Base-by-base conservation (phyloP, 1,140 invertebrate species). In the Agrypnia vestita region DNA sequence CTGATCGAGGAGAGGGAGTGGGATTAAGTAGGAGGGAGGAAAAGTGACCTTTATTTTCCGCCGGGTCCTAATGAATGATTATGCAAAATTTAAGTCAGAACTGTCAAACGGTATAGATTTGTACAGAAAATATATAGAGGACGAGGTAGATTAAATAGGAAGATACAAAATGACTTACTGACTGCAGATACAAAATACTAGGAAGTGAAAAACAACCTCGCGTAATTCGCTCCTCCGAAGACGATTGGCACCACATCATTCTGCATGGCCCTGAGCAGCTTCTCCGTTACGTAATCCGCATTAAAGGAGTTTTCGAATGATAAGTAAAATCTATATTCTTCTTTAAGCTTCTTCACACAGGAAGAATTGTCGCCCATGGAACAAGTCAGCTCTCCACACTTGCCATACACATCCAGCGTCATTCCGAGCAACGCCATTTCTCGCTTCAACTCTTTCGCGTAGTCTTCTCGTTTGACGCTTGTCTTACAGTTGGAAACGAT, bases 341-440 rank as follows among this genome's bases (percentile, higher is more conserved):
- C 86, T 17, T 86, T 80, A 4, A 93, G 72, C 8, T 85, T 84
- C n/a, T 85, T 86, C 82, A 12, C 82, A n/a, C 80, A 64, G 6
- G 84, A 44, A 4, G 86, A 72, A 3, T 61, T 76, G 0, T 85
- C 61, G 25, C 25, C 6, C 25, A 6, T 35, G 25, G 25, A 6
- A 84, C 91, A 92, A 6, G 83, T 82, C 0, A 86, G 35, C 3
- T 78, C 74, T 7, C 91, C 91, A 87, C 95, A 96, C 0, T 74
- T 79, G n/a, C 95, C 95, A 82, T 91, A 95, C n/a, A 94, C 88
- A 85, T 95, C 93, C 0, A 95, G 89, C 3, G 11, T 47, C 15
- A 85, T 74, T 19, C 79, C 69, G 25, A 84, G 85, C 64, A 83
- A 78, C 7, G 84, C 59, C 59, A 95, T 89, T 81, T 91, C 86